Evolutionary conservation across 2,113 vertebrate genomes (phyloP), one percentile per base, ranked within the genome.

Genomic region (Abramis brama): DNA sequence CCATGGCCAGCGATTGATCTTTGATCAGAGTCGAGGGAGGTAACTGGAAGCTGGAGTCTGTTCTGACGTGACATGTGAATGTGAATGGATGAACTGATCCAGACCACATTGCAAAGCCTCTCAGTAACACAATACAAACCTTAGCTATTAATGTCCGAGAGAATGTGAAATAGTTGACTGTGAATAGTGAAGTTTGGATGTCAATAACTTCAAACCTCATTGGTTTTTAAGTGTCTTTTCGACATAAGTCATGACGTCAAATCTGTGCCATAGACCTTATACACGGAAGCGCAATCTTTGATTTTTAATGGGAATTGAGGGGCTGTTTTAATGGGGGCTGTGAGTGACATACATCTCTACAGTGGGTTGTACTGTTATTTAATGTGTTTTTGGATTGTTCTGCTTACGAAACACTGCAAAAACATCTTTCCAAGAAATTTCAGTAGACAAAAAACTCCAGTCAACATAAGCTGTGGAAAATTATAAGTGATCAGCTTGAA

Each of bases 1-100:
- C 68, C 21, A n/a, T n/a, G 43, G 45, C 43, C 74, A 47, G 11
- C 21, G 43, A 78, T 85, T 85, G 59, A 85, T 85, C 57, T 50
- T 74, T 36, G 59, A 74, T 55, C 43, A 78, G 55, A 62, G 43
- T 33, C 2, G 43, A 47, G 27, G 33, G 39, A 50, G 70, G 19
- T 39, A 66, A 77, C 68, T 36, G 75, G 47, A 85, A 33, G 60
- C 60, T 27, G 5, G 2, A 68, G 23, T 60, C 36, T 75, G 45
- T 76, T 76, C 45, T 75, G 21, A 57, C 39, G 19, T 60, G 64
- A 23, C 6, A 57, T 43, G 43, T 25, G 36, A 9, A 47, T 10
- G 57, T 47, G 19, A 52, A 60, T 52, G 15, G 27, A 68, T 75
- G 3, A 76, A 30, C 21, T 25, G 19, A 79, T 59, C 7, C 27